Evolutionary conservation across 2,888 invertebrate species (phyloP).

Genomic region (Camptogramma bilineatum): DNA sequence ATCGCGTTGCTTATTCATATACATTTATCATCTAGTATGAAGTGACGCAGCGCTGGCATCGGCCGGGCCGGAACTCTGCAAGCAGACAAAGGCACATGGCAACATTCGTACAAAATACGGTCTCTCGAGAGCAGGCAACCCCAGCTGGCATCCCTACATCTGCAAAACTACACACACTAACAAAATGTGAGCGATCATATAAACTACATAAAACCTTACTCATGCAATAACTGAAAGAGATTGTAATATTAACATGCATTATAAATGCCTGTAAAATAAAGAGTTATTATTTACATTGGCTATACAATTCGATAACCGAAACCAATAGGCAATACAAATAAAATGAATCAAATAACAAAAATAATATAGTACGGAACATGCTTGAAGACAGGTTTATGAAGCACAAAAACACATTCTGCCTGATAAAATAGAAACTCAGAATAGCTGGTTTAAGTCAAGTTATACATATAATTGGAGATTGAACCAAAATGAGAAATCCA

Average conservation of each 20-base stretch:
- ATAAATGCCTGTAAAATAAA: conserved; percentile 64
- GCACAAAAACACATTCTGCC: background rate
- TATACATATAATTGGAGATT: too few species aligned
- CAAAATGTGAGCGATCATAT: conserved; percentile 52
- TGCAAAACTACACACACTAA: conserved; percentile 83
- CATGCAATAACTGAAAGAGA: conserved; percentile 68
- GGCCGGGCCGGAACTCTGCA: conserved; percentile 66
- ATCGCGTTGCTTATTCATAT: conserved; percentile 58
- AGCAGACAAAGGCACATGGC: conserved; percentile 83
- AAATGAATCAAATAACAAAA: background rate
- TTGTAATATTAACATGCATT: conserved; percentile 46
- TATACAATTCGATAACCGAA: conserved; percentile 42
- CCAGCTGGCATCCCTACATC: conserved; percentile 74
- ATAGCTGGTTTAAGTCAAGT: too few species aligned
- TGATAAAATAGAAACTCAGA: too few species aligned
- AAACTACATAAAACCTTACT: conserved; percentile 33
- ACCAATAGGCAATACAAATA: conserved; percentile 26
- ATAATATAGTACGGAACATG: conserved; percentile 4
- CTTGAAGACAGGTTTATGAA: background rate
- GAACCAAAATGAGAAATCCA: too few species aligned
- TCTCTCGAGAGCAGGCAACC: conserved; percentile 66
- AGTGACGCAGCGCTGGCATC: conserved; percentile 59
- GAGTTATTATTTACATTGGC: conserved; percentile 48
- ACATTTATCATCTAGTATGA: conserved; percentile 68
- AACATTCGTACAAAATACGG: conserved; percentile 63